Evolutionary conservation across 2,113 vertebrate genomes (phyloP), one percentile per base, ranked within the genome.

Genomic region (Siniperca knerii): DNA sequence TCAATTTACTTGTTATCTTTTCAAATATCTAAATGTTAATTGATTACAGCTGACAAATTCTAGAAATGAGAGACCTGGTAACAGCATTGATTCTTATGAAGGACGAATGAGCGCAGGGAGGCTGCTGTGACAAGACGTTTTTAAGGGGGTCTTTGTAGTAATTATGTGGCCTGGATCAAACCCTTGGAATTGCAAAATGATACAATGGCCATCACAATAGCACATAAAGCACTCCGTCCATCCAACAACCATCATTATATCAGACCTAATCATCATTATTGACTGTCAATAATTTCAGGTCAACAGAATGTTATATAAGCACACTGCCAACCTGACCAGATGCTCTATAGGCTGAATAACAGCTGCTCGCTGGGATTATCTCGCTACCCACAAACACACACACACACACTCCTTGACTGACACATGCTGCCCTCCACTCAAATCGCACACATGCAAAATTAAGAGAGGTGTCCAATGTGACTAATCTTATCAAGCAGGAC

Each of bases 341-440:
- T 92, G 90, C 88, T 90, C 91, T 83, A 87, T 87, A 92, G 93
- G 85, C 88, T 84, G 73, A 85, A 77, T 58, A 82, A 81, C 92
- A 93, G 93, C 92, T 93, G 94, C 88, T 87, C 23, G 1, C 23
- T 4, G 78, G 89, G 90, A 94, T 95, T 94, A 94, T 89, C 81
- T 86, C 66, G 10, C 33, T 72, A 62, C 13, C 40, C 52, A 77
- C 42, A 11, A 73, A 77, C 73, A 79, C 42, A 79, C 82, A 52
- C 67, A 55, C 1, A 76, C 55, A 74, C 77, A 67, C 75, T 35
- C 72, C 79, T 79, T 86, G 55, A 87, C 81, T 18, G 48, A 65
- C 89, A 73, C 68, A 75, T 21, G 71, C 76, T 74, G 35, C 70
- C 66, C 79, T 87, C 69, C 74, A 55, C 68, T 82, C 78, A 87